Percentiles rank a stretch among this genome's conserved stretches.
Evolutionary conservation across 2,113 vertebrate genomes (phyloP).

Genomic region (Laticauda laticaudata): DNA sequence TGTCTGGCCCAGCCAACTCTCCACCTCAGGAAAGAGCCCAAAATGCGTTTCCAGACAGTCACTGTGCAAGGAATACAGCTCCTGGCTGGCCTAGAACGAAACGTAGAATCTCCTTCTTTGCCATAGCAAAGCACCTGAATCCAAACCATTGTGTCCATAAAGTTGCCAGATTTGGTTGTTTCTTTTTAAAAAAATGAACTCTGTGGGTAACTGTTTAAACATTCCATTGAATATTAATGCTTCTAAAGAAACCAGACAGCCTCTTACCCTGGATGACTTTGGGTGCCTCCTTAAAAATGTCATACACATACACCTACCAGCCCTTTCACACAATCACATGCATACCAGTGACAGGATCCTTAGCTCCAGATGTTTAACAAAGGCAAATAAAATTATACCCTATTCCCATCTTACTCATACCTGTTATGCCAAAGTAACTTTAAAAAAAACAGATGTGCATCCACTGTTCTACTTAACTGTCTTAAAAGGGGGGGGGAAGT

Average conservation of each 20-base stretch:
- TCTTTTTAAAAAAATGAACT: not conserved
- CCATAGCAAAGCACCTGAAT: not conserved
- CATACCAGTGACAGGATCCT: slow-evolving; percentile 17
- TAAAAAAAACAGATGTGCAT: not conserved
- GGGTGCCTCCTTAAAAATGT: not conserved
- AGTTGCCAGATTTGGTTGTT: not conserved
- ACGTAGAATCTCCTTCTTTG: not conserved
- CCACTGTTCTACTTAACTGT: too few relatives aligned
- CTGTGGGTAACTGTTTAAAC: not conserved
- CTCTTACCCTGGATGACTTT: not conserved
- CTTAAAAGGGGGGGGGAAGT: not conserved
- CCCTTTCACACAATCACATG: not conserved
- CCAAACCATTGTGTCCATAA: not conserved
- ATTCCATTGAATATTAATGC: not conserved
- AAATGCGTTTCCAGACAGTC: not conserved
- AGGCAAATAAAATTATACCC: not conserved
- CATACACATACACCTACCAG: not conserved
- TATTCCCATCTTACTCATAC: not conserved
- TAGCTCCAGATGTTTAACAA: not conserved
- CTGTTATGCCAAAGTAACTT: not conserved
- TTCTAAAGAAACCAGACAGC: not conserved
- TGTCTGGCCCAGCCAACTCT: slow-evolving; percentile 15
- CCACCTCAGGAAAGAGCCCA: slow-evolving; percentile 9
- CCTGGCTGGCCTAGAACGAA: not conserved
- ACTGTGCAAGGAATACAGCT: not conserved